Evolutionary conservation across 2,797 vertebrate genomes (phyloP).

Genomic region (Sebastiscus tertius): DNA sequence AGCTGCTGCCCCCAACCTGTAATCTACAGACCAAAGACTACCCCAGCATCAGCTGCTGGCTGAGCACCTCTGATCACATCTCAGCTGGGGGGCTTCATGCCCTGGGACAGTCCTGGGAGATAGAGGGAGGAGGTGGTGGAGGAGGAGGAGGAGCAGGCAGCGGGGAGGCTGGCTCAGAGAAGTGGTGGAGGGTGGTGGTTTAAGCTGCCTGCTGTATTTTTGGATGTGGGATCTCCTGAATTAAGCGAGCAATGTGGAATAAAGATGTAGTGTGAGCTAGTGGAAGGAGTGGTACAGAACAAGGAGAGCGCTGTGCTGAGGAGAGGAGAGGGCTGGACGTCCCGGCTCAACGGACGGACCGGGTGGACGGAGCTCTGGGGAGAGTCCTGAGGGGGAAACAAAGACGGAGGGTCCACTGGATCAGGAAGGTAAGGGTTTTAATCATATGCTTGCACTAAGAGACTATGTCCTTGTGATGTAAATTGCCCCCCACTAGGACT

Average conservation of each 20-base stretch:
- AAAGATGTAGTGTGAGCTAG: slow-evolving; percentile 87
- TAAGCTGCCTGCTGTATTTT: slow-evolving; percentile 77
- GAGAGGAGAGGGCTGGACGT: slow-evolving; percentile 70
- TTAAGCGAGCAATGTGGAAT: slow-evolving; percentile 79
- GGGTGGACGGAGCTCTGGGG: slow-evolving; percentile 49
- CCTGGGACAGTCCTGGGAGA: slow-evolving; percentile 64
- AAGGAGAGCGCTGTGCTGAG: slow-evolving; percentile 83
- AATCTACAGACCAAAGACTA: slow-evolving; percentile 25
- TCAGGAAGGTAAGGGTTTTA: slow-evolving; percentile 76
- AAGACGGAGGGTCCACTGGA: slow-evolving; percentile 65
- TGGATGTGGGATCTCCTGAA: slow-evolving; percentile 82
- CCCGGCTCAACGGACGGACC: slow-evolving; percentile 58
- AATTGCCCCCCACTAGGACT: neutral
- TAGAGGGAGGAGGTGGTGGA: slow-evolving; percentile 44
- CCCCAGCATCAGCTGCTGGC: slow-evolving; percentile 52
- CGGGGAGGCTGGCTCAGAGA: slow-evolving; percentile 56
- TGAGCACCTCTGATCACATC: slow-evolving; percentile 52
- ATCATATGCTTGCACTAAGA: slow-evolving; percentile 12
- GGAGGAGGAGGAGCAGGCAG: slow-evolving; percentile 50
- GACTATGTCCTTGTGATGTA: neutral
- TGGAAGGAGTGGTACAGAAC: slow-evolving; percentile 75
- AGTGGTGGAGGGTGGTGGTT: slow-evolving; percentile 61
- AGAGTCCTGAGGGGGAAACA: slow-evolving; percentile 38
- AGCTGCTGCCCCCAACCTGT: slow-evolving; percentile 25
- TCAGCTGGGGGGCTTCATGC: slow-evolving; percentile 63